Evolutionary conservation across 1,140 invertebrate species (phyloP).

Genomic region (Drosophila littoralis): DNA sequence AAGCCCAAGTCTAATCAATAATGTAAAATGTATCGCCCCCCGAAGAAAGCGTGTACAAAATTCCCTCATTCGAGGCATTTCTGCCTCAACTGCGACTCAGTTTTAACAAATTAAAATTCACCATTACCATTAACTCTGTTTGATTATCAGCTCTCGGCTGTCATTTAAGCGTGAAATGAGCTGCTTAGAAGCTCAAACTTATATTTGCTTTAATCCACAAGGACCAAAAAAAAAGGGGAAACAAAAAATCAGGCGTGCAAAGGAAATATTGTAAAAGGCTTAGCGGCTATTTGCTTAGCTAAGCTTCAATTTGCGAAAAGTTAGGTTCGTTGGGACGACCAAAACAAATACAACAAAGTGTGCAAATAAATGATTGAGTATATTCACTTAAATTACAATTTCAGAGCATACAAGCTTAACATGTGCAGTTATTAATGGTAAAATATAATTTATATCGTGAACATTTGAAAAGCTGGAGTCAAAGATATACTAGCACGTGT

Average conservation of each 20-base stretch:
- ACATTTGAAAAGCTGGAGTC: conserved; percentile 2
- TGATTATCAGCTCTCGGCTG: conserved; percentile 45
- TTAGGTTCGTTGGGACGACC: conserved; percentile 14
- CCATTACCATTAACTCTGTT: conserved; percentile 43
- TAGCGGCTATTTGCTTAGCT: conserved; percentile 56
- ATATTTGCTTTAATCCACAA: conserved; percentile 49
- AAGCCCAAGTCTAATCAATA: too few relatives aligned
- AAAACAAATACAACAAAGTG: neutral
- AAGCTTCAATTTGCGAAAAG: conserved; percentile 7
- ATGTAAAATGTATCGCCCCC: neutral
- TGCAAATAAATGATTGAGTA: conserved; percentile 26
- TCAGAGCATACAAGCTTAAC: neutral
- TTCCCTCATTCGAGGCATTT: conserved; percentile 12
- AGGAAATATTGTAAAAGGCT: conserved; percentile 21
- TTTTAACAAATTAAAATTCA: conserved; percentile 7
- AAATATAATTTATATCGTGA: neutral
- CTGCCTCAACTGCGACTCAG: neutral
- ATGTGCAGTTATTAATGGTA: neutral
- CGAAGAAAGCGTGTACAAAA: conserved; percentile 27
- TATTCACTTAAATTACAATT: conserved; percentile 3
- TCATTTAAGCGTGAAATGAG: conserved; percentile 76
- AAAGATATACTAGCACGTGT: conserved; percentile 3
- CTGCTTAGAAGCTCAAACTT: conserved; percentile 59
- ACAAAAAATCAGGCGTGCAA: conserved; percentile 14
- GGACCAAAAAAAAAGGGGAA: neutral